Evolutionary conservation across 1,140 invertebrate genomes (phyloP).

Genomic region (Ephestia elutella): DNA sequence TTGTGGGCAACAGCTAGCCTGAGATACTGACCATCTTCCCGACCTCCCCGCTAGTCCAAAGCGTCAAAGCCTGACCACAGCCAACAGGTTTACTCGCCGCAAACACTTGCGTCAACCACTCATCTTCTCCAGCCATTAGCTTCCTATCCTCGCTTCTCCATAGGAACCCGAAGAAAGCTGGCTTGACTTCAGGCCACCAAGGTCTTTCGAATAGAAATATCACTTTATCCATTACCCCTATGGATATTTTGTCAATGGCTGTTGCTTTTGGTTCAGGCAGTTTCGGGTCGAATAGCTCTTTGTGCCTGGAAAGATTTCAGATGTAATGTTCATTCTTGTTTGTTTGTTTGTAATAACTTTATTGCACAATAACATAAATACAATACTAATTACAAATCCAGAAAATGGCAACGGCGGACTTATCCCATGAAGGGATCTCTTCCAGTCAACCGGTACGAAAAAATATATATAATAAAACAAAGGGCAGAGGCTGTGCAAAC

Average conservation of each 20-base stretch:
- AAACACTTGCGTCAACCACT: slow-evolving; percentile 25
- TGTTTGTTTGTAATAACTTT: no score
- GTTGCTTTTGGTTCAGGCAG: slow-evolving; percentile 35
- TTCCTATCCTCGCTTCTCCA: slow-evolving; percentile 34
- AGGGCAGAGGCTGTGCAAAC: no score
- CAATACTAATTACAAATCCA: no score
- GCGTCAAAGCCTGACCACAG: slow-evolving; percentile 19
- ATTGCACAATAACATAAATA: no score
- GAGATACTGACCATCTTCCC: slow-evolving; percentile 25
- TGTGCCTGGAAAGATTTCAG: slow-evolving; percentile 25
- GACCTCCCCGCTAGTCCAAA: slow-evolving; percentile 29
- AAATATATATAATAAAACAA: no score
- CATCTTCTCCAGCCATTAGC: slow-evolving; percentile 16
- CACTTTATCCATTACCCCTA: slow-evolving; percentile 49
- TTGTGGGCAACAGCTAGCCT: no score
- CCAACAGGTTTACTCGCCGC: slow-evolving; percentile 23
- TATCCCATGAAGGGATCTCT: no score
- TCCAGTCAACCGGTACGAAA: no score
- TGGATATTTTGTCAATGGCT: slow-evolving; percentile 37
- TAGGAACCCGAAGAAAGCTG: slow-evolving; percentile 19
- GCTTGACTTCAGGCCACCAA: slow-evolving; percentile 26
- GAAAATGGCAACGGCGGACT: no score
- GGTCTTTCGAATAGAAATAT: slow-evolving; percentile 30
- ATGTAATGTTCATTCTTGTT: no score
- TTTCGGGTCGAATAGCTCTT: slow-evolving; percentile 30